Percentiles rank a stretch among this genome's conserved stretches.
Conservation (phyloP, 2,113 vertebrate genomes). For the Abramis brama region DNA sequence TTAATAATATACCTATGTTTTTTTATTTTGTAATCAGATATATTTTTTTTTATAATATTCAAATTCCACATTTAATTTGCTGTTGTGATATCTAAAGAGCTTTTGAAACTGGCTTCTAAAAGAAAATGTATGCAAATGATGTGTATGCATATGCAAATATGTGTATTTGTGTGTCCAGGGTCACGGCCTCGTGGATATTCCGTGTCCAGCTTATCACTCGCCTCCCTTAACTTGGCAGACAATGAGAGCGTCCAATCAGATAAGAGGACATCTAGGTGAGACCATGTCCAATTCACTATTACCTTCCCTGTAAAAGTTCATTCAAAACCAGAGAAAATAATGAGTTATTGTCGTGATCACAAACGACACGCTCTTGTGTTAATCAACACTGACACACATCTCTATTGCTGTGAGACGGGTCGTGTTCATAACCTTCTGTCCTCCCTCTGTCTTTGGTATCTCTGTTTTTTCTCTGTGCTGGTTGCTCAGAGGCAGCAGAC, state of each 20-base stretch:
- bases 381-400: not conserved
- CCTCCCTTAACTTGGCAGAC: slow-evolving; percentile 91
- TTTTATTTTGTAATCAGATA: not conserved
- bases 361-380: not conserved
- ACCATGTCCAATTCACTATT: not conserved
- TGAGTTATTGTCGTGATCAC: not conserved
- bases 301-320: not conserved
- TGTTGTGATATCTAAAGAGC: not conserved
- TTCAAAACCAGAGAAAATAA: not conserved
- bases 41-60: not conserved
- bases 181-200: slow-evolving; percentile 84
- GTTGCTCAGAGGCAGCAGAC: slow-evolving; percentile 75
- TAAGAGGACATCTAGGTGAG: slow-evolving; percentile 90
- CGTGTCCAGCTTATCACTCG: slow-evolving; percentile 93
- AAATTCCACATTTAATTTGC: slow-evolving; percentile 23
- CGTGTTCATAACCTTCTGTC: slow-evolving; percentile 15
- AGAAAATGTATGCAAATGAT: not conserved
- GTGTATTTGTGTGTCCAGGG: slow-evolving; percentile 64
- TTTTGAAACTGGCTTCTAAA: not conserved
- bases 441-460: slow-evolving; percentile 41
- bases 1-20: not conserved
- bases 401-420: not conserved
- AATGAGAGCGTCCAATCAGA: slow-evolving; percentile 86
- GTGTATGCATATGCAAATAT: slow-evolving; percentile 57
- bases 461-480: slow-evolving; percentile 60